Evolutionary conservation across 2,113 vertebrate genomes (phyloP), one percentile per base, ranked within the genome.

Genomic region (Erpornis zantholeuca): DNA sequence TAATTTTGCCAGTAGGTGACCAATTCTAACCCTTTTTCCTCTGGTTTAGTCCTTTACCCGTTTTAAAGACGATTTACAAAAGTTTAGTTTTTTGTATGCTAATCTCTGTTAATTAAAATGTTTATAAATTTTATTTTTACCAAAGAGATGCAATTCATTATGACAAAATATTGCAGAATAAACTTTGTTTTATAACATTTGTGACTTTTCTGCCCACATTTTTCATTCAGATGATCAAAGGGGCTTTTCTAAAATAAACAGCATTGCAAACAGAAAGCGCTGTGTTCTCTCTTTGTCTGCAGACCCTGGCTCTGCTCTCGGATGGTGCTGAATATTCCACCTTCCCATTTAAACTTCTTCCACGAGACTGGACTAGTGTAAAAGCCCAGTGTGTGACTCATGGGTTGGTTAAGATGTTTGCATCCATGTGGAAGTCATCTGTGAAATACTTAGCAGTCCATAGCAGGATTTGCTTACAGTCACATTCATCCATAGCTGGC

Each of bases 61-160:
- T 96, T 97, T 97, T 97, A 97, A 97, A 98, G 94, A 97, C 96
- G 45, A 97, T 96, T 98, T 98, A 99, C 98, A 98, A 97, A 98
- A 98, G 97, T 98, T 99, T 99, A 98, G 98, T 99, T 99, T 99
- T 99, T 97, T 99, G 98, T 99, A 99, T 99, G 98, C 99, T 99
- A 99, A 99, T 98, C 98, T 99, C 98, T 99, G 99, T 99, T 99
- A 98, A 99, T 99, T 98, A 98, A 99, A 99, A 99, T 99, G 99
- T 99, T 99, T 99, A 99, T 99, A 99, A 99, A 99, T 98, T 99
- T 99, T 99, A 99, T 99, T 99, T 99, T 99, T 99, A 99, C 99
- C 99, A 99, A 99, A 99, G 99, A 99, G 98, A 99, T 99, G 98
- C 99, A 99, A 99, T 99, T 99, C 99, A 99, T 99, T 99, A 99